Evolutionary conservation across 2,888 invertebrate species (phyloP).

Genomic region (Uloborus plumipes): DNA sequence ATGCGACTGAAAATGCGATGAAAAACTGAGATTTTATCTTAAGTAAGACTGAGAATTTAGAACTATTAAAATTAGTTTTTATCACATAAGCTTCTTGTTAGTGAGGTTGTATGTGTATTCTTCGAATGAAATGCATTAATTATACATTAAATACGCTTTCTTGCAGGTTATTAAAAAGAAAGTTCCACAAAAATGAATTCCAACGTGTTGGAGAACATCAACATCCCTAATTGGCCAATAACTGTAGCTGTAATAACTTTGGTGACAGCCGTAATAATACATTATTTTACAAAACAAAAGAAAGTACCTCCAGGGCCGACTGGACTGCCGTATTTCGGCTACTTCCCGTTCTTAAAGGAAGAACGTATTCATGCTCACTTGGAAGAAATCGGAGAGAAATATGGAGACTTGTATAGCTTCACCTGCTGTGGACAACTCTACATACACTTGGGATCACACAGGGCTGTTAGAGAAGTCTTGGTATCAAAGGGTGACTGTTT

Average conservation of each 20-base stretch:
- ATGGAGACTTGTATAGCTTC: slow-evolving; percentile 29
- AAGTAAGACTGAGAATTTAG: no score
- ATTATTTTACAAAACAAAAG: neutral
- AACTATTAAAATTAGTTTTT: no score
- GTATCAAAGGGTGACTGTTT: slow-evolving; percentile 22
- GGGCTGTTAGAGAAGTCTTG: slow-evolving; percentile 10
- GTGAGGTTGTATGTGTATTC: no score
- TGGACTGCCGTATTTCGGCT: slow-evolving; percentile 23
- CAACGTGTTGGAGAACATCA: no score
- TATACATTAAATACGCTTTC: no score
- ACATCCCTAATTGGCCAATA: no score
- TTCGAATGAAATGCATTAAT: no score
- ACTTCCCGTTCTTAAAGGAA: slow-evolving; percentile 9
- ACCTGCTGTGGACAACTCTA: slow-evolving; percentile 14
- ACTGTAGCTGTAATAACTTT: neutral
- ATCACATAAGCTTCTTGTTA: no score
- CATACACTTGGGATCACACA: slow-evolving; percentile 12
- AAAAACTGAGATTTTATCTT: no score
- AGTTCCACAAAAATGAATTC: no score
- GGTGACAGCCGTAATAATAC: neutral
- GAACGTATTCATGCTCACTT: neutral
- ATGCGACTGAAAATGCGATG: no score
- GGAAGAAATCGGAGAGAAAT: slow-evolving; percentile 11
- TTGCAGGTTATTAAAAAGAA: no score
- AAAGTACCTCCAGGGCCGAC: slow-evolving; percentile 22